Evolutionary conservation across 2,113 vertebrate species (phyloP).

Genomic region (Grammomys surdaster): DNA sequence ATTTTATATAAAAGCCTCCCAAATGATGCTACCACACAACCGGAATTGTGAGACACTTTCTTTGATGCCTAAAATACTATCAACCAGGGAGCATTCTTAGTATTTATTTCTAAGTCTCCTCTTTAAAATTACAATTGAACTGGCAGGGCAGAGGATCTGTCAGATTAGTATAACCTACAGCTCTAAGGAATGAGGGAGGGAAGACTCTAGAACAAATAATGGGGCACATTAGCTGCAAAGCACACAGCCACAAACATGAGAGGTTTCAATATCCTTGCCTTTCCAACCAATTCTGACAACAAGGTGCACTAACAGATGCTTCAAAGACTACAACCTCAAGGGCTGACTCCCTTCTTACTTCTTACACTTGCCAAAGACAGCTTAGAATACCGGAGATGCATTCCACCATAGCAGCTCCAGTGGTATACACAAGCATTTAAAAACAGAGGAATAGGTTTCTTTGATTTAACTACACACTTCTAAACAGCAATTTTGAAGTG

Average conservation of each 20-base stretch:
- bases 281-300: neutral
- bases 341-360: neutral
- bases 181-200: neutral
- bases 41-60: neutral
- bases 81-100: neutral
- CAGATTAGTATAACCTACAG: neutral
- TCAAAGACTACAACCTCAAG: neutral
- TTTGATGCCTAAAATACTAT: constrained; percentile 43
- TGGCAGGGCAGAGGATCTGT: neutral
- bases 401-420: neutral
- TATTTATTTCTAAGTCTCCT: neutral
- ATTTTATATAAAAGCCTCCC: neutral
- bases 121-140: neutral
- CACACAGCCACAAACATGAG: neutral
- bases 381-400: neutral
- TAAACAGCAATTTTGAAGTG: neutral
- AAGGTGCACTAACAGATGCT: too few species aligned
- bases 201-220: neutral
- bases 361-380: neutral
- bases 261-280: neutral
- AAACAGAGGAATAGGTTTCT: neutral
- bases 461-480: neutral
- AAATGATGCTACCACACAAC: neutral
- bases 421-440: neutral
- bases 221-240: neutral